Conservation (phyloP, 2,888 invertebrate species). For the Poecilus cupreus region DNA sequence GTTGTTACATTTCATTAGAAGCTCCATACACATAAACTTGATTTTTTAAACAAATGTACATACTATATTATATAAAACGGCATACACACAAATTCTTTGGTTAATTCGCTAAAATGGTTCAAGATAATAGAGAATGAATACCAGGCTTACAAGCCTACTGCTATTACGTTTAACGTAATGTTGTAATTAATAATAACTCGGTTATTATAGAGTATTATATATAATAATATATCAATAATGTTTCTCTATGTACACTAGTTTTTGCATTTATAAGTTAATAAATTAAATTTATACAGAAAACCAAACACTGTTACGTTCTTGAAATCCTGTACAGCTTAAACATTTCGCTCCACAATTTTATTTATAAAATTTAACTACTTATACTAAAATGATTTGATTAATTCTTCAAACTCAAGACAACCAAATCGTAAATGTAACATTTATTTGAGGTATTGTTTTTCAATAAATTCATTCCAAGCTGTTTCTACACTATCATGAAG, state of each 20-base stretch:
- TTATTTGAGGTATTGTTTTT: neutral
- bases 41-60: conserved; percentile 31
- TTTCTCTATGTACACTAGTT: conserved; percentile 50
- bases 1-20: conserved; percentile 31
- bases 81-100: conserved; percentile 39
- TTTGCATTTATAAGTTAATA: conserved; percentile 50
- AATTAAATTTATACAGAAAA: conserved; percentile 34
- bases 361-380: conserved; percentile 40
- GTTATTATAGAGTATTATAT: conserved; percentile 47
- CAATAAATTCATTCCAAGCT: neutral
- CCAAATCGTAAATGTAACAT: no score
- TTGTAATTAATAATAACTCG: conserved; percentile 19
- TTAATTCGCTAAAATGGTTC: conserved; percentile 36
- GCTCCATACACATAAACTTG: conserved; percentile 40
- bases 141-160: neutral
- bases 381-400: conserved; percentile 19
- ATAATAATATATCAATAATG: conserved; percentile 18
- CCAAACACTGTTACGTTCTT: neutral
- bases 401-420: no score
- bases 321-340: conserved; percentile 15
- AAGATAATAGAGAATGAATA: conserved; percentile 9
- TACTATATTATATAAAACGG: conserved; percentile 46
- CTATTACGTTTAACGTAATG: conserved; percentile 32
- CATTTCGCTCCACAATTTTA: neutral
- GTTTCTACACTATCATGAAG: neutral